A percentile compares a stretch with the other conserved stretches of the same genome.
phyloP scores from a whole-genome alignment of 2,113 vertebrate genomes.

The Podilymbus podiceps region DNA sequence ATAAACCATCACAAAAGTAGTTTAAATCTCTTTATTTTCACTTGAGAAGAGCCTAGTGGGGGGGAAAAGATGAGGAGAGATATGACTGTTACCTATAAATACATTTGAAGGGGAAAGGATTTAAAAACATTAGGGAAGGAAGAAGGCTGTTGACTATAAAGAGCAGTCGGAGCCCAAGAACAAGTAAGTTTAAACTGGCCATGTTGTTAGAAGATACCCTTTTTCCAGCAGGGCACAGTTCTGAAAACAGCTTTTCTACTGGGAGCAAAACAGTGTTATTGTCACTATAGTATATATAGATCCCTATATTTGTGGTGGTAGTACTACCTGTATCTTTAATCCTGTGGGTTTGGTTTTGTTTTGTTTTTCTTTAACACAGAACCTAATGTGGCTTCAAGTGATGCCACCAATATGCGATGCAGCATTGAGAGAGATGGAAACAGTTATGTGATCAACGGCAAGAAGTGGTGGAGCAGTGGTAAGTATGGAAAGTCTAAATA shows the following conservation, averaged over 20 bases:
- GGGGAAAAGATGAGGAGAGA: background rate
- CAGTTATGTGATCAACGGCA: slow-evolving; percentile 84
- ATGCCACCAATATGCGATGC: slow-evolving; percentile 91
- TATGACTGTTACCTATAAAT: background rate
- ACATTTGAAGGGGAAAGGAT: background rate
- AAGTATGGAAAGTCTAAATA: slow-evolving; percentile 47
- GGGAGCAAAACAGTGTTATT: background rate
- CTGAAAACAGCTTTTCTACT: background rate
- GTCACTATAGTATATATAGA: background rate
- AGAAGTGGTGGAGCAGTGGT: slow-evolving; percentile 97
- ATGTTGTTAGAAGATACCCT: background rate
- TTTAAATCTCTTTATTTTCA: background rate
- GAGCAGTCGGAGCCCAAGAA: background rate
- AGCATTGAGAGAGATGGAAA: slow-evolving; percentile 76
- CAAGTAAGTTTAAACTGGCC: background rate
- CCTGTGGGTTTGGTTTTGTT: background rate
- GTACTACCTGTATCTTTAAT: background rate
- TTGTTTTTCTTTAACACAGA: slow-evolving; percentile 70
- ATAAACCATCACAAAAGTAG: background rate
- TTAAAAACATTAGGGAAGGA: background rate
- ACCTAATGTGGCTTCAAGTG: slow-evolving; percentile 91
- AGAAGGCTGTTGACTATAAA: background rate
- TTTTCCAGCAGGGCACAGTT: background rate
- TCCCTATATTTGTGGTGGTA: background rate
- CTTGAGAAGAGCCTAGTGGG: background rate